phyloP scores from a whole-genome alignment of 1,140 invertebrate species.

The Hypsibius dujardini region DNA sequence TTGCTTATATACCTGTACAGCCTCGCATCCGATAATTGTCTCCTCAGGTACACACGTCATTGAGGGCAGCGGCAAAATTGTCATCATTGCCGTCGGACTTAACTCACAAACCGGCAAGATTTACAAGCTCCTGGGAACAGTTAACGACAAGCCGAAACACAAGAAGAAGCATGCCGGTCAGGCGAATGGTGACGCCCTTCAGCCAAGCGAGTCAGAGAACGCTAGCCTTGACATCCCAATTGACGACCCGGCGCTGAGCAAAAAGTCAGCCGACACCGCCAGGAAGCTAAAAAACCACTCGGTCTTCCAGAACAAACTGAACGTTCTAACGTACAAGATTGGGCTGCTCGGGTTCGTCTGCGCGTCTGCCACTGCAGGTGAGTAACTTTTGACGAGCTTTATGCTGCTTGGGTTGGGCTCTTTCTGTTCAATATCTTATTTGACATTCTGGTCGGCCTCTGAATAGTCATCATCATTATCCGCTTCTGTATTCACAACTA shows the following conservation, averaged over 20 bases:
- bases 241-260: not conserved
- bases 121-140: constrained; percentile 28
- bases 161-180: no score
- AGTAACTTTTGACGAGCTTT: not conserved
- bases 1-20: not conserved
- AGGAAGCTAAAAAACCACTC: constrained; percentile 27
- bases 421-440: no score
- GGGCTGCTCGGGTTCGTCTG: constrained; percentile 28
- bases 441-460: no score
- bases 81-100: constrained; percentile 30
- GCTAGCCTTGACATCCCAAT: not conserved
- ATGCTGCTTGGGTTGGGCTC: constrained; percentile 19
- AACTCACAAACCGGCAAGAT: constrained; percentile 32
- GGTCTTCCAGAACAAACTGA: constrained; percentile 30
- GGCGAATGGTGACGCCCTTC: not conserved
- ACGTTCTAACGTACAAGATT: constrained; percentile 31
- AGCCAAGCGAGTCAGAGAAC: not conserved
- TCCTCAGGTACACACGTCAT: constrained; percentile 27
- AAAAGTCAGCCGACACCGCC: not conserved
- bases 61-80: constrained; percentile 30
- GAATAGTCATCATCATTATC: constrained; percentile 28
- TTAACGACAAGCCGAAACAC: constrained; percentile 9
- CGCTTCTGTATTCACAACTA: constrained; percentile 29
- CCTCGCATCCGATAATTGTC: not conserved
- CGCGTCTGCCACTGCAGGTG: not conserved